Evolutionary conservation across 2,888 invertebrate species (phyloP), one percentile per base, ranked within the genome.

Genomic region (Chironomus riparius): DNA sequence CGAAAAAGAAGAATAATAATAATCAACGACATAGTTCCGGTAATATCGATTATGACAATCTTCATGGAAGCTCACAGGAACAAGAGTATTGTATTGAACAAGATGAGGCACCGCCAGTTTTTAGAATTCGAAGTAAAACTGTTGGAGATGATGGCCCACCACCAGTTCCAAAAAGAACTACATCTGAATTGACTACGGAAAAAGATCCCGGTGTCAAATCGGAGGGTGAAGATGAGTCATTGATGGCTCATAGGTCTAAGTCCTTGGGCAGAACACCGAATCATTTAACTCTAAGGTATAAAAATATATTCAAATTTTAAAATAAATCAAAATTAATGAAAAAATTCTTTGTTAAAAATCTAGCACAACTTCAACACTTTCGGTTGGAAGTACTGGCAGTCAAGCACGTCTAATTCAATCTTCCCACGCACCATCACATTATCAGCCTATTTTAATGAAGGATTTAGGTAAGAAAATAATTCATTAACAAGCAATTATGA

Each of bases 351-450:
- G 5, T 28, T 28, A 6, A 10, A 38, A 38, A 38, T 38, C 10
- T 86, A 95, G 95, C 87, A 95, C 95, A 81, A 95, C 95, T 80
- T 95, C 95, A 81, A 96, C 96, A 78, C 88, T 96, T 82, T 95
- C 95, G 80, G 95, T 95, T 78, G 95, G 95, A 82, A 95, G 95
- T 85, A 95, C 95, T 74, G 93, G 95, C 81, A 94, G 94, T 83
- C 94, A 95, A 85, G 95, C 96, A 77, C 90, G 94, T 81, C 89
- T 96, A 82, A 94, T 96, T 83, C 95, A 95, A 86, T 94, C 95
- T 79, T 96, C 95, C 79, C 93, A 95, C 85, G 94, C 95, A 82
- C 96, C 96, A 77, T 91, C 94, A 81, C 93, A 92, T 84, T 95
- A 95, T 85, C 94, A 95, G 81, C 95, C 95, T 77, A 90, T 92